Conservation (phyloP, 2,888 invertebrate genomes). For the Polylopha cassiicola region DNA sequence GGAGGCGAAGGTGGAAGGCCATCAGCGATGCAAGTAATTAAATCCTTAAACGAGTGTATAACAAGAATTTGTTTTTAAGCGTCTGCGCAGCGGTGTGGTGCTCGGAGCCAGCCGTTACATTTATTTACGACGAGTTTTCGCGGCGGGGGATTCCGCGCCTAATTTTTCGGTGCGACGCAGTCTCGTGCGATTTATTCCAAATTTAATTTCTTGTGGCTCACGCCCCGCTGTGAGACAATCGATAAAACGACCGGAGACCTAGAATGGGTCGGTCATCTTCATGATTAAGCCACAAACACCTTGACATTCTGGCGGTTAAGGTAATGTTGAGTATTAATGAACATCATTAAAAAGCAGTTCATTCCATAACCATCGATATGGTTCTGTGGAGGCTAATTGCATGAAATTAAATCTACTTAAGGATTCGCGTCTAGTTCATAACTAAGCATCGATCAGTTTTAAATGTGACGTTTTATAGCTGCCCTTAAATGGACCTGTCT, state of each 20-base stretch:
- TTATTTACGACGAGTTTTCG: constrained; percentile 74
- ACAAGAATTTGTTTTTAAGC: constrained; percentile 67
- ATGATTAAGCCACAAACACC: constrained; percentile 65
- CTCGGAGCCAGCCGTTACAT: constrained; percentile 54
- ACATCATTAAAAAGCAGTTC: constrained; percentile 26
- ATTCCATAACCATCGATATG: too few relatives aligned
- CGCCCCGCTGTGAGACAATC: constrained; percentile 68
- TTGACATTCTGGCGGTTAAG: constrained; percentile 43
- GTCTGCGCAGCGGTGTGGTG: constrained; percentile 45
- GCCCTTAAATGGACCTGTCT: too few relatives aligned
- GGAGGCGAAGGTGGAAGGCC: constrained; percentile 38
- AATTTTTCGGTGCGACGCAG: constrained; percentile 72
- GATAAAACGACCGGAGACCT: constrained; percentile 61
- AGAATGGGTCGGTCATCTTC: constrained; percentile 54
- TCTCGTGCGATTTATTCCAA: constrained; percentile 73
- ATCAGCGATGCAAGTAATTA: constrained; percentile 70
- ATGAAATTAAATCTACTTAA: too few relatives aligned
- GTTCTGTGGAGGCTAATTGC: too few relatives aligned
- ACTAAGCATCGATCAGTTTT: too few relatives aligned
- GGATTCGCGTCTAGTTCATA: too few relatives aligned
- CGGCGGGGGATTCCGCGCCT: constrained; percentile 71
- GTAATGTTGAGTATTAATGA: constrained; percentile 46
- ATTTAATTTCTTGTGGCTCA: constrained; percentile 65
- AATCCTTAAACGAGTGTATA: constrained; percentile 74
- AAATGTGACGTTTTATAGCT: too few relatives aligned